Evolutionary conservation across 2,113 vertebrate species (phyloP), one percentile per base, ranked within the genome.

Genomic region (Zootoca vivipara): DNA sequence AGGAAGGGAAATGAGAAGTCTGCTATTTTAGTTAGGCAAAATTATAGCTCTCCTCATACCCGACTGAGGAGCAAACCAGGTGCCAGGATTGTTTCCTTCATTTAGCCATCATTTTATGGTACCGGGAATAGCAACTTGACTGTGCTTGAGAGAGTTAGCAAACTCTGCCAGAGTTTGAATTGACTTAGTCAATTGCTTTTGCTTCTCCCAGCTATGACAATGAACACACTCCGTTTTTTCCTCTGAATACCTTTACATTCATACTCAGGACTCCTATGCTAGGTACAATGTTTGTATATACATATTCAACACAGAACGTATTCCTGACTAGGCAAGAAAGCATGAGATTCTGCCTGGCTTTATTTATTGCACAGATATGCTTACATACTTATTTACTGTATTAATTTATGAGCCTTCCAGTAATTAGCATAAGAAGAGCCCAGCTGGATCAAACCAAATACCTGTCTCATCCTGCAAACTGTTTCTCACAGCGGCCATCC

Each of bases 71-170:
- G 78, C 52, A 65, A 87, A 58, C 83, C 42, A 62, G 24, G n/a
- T 7, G 13, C 5, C 58, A 62, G 74, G 78, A 69, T 70, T 74
- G 78, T 79, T 83, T 81, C 65, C 15, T 89, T 89, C 87, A 74
- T 87, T 89, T 87, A 89, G 78, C 85, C 82, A 69, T 86, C 82
- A 82, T 88, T 42, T 87, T 69, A 92, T 82, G 64, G 62, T 64
- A 30, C 81, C 28, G 26, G 81, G 4, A 42, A 24, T 33, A 78
- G n/a, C 33, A 28, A 26, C 64, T 77, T 1, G 3, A 46, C 40
- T 58, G n/a, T 56, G 46, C 0, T 20, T 72, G 40, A 83, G 62
- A 82, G 83, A 87, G 85, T 75, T 75, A 64, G 28, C 69, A 78
- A 86, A 62, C 0, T 0, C 3, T 15, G 33, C 58, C 81, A 15